phyloP scores from a whole-genome alignment of 1,140 invertebrate genomes.

The Apis dorsata region DNA sequence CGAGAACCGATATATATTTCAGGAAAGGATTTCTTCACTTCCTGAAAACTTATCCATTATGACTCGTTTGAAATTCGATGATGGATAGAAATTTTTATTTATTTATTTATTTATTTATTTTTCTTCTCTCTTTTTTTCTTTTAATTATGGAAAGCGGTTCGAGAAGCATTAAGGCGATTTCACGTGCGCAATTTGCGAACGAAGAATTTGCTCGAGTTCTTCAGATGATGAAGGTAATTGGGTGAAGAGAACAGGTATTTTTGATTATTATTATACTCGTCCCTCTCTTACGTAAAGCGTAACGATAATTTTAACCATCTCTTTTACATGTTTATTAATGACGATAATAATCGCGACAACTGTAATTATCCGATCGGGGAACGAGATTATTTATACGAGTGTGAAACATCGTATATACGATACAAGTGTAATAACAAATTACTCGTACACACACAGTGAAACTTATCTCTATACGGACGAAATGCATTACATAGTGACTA shows the following conservation, averaged over 20 bases:
- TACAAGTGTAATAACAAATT: too few species aligned
- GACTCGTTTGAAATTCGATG: constrained; percentile 6
- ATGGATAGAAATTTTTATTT: not conserved
- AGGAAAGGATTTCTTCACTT: constrained; percentile 2
- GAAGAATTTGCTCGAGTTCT: too few species aligned
- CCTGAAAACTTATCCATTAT: constrained; percentile 1
- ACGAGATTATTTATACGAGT: not conserved
- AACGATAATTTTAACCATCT: not conserved
- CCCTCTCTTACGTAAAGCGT: not conserved
- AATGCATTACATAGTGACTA: too few species aligned
- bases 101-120: too few species aligned
- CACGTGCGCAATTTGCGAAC: not conserved
- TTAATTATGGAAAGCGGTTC: not conserved
- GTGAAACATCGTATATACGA: not conserved
- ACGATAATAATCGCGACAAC: not conserved
- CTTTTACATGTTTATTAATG: too few species aligned
- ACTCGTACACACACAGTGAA: too few species aligned
- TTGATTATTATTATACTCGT: not conserved
- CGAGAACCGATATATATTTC: not conserved
- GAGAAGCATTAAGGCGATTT: not conserved
- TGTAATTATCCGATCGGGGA: not conserved
- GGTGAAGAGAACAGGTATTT: not conserved
- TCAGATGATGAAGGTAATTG: not conserved
- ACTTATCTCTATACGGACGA: too few species aligned
- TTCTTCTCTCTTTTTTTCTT: too few species aligned